Conservation (phyloP, 2,888 invertebrate species). For the Limenitis camilla region DNA sequence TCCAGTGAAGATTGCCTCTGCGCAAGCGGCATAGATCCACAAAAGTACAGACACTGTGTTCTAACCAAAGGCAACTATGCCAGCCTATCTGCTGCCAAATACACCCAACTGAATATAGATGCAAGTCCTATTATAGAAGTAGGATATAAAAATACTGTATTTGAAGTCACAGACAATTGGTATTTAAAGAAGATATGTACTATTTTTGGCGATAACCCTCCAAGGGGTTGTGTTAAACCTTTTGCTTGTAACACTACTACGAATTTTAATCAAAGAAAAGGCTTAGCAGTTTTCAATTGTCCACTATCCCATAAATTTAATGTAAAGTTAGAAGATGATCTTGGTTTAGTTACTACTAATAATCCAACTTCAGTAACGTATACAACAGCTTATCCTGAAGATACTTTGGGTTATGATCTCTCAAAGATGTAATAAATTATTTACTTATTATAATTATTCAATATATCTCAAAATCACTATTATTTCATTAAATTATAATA, state of each 20-base stretch:
- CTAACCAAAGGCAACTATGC: conserved; percentile 27
- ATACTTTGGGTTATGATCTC: no score
- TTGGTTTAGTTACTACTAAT: neutral
- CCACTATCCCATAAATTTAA: neutral
- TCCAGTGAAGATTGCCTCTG: conserved; percentile 32
- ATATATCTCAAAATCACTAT: no score
- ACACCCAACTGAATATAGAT: conserved; percentile 30
- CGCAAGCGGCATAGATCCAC: conserved; percentile 31
- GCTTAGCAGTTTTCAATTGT: conserved; percentile 19
- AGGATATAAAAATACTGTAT: conserved; percentile 32
- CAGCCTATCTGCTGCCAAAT: conserved; percentile 27
- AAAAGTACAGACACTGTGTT: conserved; percentile 32
- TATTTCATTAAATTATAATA: no score
- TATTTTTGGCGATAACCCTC: conserved; percentile 38
- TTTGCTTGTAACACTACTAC: conserved; percentile 29
- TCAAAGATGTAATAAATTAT: no score
- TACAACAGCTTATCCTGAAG: neutral
- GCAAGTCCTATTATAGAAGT: conserved; percentile 33
- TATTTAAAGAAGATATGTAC: conserved; percentile 45
- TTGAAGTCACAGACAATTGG: conserved; percentile 35
- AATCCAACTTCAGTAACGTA: neutral
- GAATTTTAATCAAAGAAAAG: conserved; percentile 2
- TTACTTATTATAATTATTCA: no score
- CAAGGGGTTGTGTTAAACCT: conserved; percentile 39
- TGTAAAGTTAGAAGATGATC: neutral